Conservation (phyloP, 1,140 invertebrate species). For the Brevipalpus yothersi region DNA sequence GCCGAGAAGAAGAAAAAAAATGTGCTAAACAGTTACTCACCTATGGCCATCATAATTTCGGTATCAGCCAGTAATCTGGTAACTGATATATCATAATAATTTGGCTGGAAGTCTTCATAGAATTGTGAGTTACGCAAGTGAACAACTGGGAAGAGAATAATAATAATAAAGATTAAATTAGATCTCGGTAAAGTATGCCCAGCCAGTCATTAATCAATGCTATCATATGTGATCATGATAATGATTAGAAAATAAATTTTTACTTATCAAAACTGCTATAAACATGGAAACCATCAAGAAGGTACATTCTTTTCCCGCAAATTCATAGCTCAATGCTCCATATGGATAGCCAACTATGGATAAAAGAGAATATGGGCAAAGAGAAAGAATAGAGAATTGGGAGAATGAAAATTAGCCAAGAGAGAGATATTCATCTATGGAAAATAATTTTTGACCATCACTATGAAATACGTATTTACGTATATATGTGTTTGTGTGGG, state of each 20-base stretch:
- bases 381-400: too few species aligned
- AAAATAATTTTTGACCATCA: neutral
- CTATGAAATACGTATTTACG: neutral
- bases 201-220: neutral
- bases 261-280: constrained; percentile 22
- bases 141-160: too few species aligned
- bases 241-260: neutral
- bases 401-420: neutral
- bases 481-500: neutral
- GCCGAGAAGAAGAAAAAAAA: too few species aligned
- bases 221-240: neutral
- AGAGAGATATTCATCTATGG: neutral
- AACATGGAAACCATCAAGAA: constrained; percentile 38
- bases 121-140: too few species aligned
- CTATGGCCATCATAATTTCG: too few species aligned
- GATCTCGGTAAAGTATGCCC: neutral
- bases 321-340: constrained; percentile 44
- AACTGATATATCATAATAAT: too few species aligned
- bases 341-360: constrained; percentile 40
- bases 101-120: too few species aligned
- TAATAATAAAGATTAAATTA: neutral
- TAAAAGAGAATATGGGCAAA: neutral
- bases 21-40: too few species aligned
- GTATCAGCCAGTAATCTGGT: too few species aligned
- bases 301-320: constrained; percentile 42